Conservation (phyloP, 2,797 vertebrate genomes). For the Sphenopsis melanotis region DNA sequence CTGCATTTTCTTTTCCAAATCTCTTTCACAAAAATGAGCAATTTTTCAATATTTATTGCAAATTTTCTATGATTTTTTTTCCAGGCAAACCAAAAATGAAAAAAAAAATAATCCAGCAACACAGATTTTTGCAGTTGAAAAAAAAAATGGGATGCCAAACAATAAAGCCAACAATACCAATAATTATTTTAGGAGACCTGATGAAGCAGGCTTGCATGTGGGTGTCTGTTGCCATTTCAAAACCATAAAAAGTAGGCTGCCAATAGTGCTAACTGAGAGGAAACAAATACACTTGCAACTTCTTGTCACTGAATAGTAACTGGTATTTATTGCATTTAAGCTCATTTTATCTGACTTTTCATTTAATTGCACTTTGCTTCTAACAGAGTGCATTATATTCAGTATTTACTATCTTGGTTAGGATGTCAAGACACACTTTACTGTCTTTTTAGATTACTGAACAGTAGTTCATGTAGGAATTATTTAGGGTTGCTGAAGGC, state of each 20-base stretch:
- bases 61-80: not conserved
- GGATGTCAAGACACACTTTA: constrained; percentile 43
- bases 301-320: constrained; percentile 31
- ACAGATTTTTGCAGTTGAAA: not conserved
- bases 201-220: constrained; percentile 26
- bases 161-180: not conserved
- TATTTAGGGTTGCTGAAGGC: constrained; percentile 16
- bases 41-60: not conserved
- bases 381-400: constrained; percentile 50
- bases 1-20: not conserved
- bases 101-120: not conserved
- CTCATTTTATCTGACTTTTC: constrained; percentile 55
- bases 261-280: not conserved
- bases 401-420: constrained; percentile 57
- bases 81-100: not conserved
- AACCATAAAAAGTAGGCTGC: constrained; percentile 19
- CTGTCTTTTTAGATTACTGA: constrained; percentile 33
- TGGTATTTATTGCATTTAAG: constrained; percentile 40
- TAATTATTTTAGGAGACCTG: constrained; percentile 39
- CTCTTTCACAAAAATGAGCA: not conserved
- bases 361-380: constrained; percentile 59
- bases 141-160: not conserved
- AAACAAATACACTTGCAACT: constrained; percentile 12
- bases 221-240: constrained; percentile 44
- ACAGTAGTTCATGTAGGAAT: constrained; percentile 16